A percentile compares a stretch with the other conserved stretches of the same genome.
Evolutionary conservation across 2,797 vertebrate species (phyloP).

Genomic region (Chlorospingus semifuscus): DNA sequence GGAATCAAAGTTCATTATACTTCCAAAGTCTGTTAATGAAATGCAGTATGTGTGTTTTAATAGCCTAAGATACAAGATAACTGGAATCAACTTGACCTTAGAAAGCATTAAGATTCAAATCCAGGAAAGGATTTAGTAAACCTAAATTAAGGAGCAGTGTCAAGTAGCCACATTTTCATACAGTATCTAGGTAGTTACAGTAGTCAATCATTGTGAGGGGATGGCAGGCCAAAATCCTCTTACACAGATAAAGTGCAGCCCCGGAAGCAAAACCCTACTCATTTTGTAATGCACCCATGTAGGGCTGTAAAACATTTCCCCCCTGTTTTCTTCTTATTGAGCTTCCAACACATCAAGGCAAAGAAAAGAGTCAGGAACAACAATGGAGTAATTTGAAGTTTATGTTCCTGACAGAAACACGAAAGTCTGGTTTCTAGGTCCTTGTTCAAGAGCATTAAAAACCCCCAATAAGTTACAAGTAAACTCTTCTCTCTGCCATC

Average conservation of each 20-base stretch:
- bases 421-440: not conserved
- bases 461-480: rapidly evolving
- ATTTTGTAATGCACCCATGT: not conserved
- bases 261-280: not conserved
- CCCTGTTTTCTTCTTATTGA: not conserved
- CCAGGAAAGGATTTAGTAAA: slow-evolving; percentile 9
- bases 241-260: not conserved
- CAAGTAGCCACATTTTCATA: not conserved
- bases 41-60: not conserved
- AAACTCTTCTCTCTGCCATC: not conserved
- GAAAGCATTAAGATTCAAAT: slow-evolving; percentile 18
- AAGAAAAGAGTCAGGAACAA: not conserved
- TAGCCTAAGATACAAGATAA: not conserved
- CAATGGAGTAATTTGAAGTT: not conserved
- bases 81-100: not conserved
- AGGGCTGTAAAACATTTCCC: not conserved
- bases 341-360: not conserved
- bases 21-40: slow-evolving; percentile 9
- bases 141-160: not conserved
- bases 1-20: not conserved
- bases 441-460: not conserved
- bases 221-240: not conserved
- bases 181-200: not conserved
- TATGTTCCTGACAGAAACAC: rapidly evolving
- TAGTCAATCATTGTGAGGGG: not conserved